phyloP scores from a whole-genome alignment of 2,797 vertebrate genomes.

The Pachyuromys duprasi region DNA sequence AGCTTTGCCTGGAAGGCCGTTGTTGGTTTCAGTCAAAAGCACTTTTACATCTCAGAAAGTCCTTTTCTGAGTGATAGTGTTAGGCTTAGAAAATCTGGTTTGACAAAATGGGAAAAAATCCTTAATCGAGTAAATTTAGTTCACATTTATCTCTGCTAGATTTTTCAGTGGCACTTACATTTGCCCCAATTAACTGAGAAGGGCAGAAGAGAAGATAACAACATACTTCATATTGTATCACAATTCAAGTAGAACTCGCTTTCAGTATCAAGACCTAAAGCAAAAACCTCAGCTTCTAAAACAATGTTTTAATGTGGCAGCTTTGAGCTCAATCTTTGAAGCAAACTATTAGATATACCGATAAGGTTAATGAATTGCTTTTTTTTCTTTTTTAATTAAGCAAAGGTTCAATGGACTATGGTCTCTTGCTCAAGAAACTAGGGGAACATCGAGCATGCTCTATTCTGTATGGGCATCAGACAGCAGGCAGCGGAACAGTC shows the following conservation, averaged over 20 bases:
- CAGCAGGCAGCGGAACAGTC: conserved; percentile 48
- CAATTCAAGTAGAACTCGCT: conserved; percentile 41
- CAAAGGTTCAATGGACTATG: conserved; percentile 34
- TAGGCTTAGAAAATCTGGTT: not conserved
- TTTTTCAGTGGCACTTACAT: conserved; percentile 44
- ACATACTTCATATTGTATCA: not conserved
- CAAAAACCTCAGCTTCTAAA: conserved; percentile 14
- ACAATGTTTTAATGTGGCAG: not conserved
- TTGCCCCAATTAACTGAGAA: not conserved
- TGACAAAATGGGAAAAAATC: conserved; percentile 1
- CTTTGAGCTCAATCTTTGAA: not conserved
- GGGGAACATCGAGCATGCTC: not conserved
- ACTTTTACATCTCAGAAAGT: not conserved
- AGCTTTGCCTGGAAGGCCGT: not conserved
- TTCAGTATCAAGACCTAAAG: conserved; percentile 26
- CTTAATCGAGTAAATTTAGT: conserved; percentile 14
- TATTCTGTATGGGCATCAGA: conserved; percentile 23
- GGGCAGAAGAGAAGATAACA: not conserved
- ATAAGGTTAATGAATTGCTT: not conserved
- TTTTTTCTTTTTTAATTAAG: not conserved
- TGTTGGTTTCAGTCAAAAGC: not conserved
- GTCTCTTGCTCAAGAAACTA: conserved; percentile 30
- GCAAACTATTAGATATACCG: conserved; percentile 1
- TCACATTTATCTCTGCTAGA: not conserved
- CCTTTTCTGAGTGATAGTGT: not conserved